These are phyloP conservation scores for Scaptomyza reducta DNA, from an alignment of 2,888 invertebrate species.

Conservation along the genomic window DNA sequence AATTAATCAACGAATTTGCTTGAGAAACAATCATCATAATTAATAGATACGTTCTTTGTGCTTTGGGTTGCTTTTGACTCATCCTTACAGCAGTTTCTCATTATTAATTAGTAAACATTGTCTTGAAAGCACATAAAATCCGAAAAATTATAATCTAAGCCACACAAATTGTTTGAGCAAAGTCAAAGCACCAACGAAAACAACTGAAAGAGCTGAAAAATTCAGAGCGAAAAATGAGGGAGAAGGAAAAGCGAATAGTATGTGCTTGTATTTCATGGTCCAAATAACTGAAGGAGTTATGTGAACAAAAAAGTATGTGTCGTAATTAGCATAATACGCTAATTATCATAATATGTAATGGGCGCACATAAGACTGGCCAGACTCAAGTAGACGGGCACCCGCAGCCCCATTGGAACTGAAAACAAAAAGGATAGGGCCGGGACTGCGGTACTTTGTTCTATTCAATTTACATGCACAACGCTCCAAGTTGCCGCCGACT, in stretches of 20 bases:
- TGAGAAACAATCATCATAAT: background rate
- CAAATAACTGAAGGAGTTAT: constrained; percentile 62
- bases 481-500: constrained; percentile 10
- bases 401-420: constrained; percentile 9
- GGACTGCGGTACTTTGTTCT: constrained; percentile 38
- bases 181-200: constrained; percentile 24
- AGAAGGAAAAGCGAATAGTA: constrained; percentile 15
- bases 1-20: background rate
- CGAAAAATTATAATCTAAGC: constrained; percentile 49
- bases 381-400: background rate
- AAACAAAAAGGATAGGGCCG: background rate
- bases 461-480: constrained; percentile 53
- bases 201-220: constrained; percentile 24
- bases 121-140: constrained; percentile 28
- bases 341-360: constrained; percentile 44
- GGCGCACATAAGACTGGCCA: constrained; percentile 22
- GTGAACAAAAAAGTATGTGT: constrained; percentile 46
- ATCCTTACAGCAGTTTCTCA: constrained; percentile 21
- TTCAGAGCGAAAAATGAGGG: constrained; percentile 33
- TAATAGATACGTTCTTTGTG: background rate
- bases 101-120: constrained; percentile 46
- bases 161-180: constrained; percentile 55
- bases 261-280: constrained; percentile 8
- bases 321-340: constrained; percentile 71
- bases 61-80: background rate